phyloP scores from a whole-genome alignment of 2,888 invertebrate genomes.

The Macrosoma leucophasiata region DNA sequence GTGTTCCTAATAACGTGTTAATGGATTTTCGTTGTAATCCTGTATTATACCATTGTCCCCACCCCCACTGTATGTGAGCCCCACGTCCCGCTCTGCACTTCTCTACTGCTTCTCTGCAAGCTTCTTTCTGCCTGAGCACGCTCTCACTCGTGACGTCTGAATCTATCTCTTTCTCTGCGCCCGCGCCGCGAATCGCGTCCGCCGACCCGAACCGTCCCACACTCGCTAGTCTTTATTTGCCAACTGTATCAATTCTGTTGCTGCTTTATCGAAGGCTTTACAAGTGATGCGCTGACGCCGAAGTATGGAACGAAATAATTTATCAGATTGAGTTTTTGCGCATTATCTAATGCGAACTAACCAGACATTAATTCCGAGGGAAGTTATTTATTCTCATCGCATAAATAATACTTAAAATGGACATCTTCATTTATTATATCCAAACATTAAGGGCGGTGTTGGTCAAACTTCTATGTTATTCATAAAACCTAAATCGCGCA shows the following conservation, averaged over 20 bases:
- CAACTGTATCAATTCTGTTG: constrained; percentile 57
- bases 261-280: constrained; percentile 64
- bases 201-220: constrained; percentile 48
- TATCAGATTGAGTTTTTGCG: too few species aligned
- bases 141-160: constrained; percentile 62
- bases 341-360: too few species aligned
- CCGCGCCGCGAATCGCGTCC: constrained; percentile 37
- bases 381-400: too few species aligned
- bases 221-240: constrained; percentile 58
- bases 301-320: constrained; percentile 16
- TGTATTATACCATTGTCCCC: constrained; percentile 68
- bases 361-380: too few species aligned
- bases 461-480: too few species aligned
- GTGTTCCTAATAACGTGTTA: constrained; percentile 33
- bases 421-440: too few species aligned
- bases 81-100: constrained; percentile 75
- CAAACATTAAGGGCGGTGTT: too few species aligned
- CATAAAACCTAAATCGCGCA: constrained; percentile 3
- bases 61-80: constrained; percentile 69
- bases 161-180: constrained; percentile 50
- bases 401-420: too few species aligned
- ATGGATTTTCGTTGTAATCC: constrained; percentile 68
- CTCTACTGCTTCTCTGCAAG: constrained; percentile 76
- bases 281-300: constrained; percentile 51
- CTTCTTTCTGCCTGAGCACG: constrained; percentile 75